Evolutionary conservation across 2,888 invertebrate genomes (phyloP).

Genomic region (Calliphora vomitoria): DNA sequence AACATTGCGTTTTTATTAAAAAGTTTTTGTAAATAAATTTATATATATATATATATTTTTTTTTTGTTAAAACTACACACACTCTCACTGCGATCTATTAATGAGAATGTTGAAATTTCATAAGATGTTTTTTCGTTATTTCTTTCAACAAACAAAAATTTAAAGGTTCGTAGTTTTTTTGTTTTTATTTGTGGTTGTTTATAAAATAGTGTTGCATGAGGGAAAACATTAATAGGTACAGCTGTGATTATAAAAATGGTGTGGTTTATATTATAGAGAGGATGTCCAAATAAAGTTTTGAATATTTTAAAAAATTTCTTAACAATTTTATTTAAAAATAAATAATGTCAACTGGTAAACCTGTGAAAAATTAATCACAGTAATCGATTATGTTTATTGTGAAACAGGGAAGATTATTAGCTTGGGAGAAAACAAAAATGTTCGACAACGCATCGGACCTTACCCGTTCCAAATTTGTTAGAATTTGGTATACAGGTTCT

Average conservation of each 20-base stretch:
- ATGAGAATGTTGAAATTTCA: conserved; percentile 64
- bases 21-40: conserved; percentile 23
- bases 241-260: conserved; percentile 26
- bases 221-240: conserved; percentile 19
- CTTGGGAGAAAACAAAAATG: too few species aligned
- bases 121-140: conserved; percentile 35
- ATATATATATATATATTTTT: conserved; percentile 16
- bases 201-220: conserved; percentile 11
- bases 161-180: conserved; percentile 37
- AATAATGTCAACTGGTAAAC: too few species aligned
- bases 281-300: background rate
- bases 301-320: too few species aligned
- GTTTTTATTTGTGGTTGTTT: background rate
- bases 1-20: conserved; percentile 68
- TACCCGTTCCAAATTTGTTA: too few species aligned
- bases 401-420: too few species aligned
- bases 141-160: background rate
- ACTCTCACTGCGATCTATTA: conserved; percentile 50
- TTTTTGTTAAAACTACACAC: conserved; percentile 8
- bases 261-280: background rate
- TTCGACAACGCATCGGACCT: too few species aligned
- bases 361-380: too few species aligned
- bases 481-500: too few species aligned
- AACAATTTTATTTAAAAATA: too few species aligned
- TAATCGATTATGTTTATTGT: too few species aligned